Evolutionary conservation across 2,113 vertebrate species (phyloP), one percentile per base, ranked within the genome.

Genomic region (Oncorhynchus keta): DNA sequence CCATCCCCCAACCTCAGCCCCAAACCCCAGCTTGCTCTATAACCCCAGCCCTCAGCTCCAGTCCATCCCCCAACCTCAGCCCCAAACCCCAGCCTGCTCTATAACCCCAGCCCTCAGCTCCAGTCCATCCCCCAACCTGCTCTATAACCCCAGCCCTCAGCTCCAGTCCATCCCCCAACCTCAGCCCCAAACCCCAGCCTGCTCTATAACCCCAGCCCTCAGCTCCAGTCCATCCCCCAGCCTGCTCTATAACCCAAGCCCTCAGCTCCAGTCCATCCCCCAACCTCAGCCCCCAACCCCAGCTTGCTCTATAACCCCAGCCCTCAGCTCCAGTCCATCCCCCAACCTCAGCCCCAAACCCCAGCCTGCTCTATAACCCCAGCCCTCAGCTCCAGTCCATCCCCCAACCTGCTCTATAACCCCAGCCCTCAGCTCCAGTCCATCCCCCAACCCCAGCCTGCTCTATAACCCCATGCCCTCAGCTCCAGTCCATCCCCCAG

Each of bases 221-320:
- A 51, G 93, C 94, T 91, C 89, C 93, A 85, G 85, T 90, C 91
- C 32, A 24, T 69, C 49, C 78, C 35, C 35, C 35, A 72, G 72
- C 66, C 65, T 26, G 26, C 26, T 26, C 26, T 26, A 26, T 26
- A 26, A 26, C 26, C 26, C 26, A 1, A 26, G 26, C 26, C 26
- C 26, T 26, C 26, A 26, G 26, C 26, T 26, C 26, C 26, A 26
- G 26, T 26, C 26, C 26, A 26, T 26, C 26, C 26, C 26, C 35
- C 35, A 72, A 74, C 66, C 80, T 87, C 91, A 83, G 70, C 45
- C 65, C 62, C n/a, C n/a, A 83, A 88, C 35, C 35, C 35, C 32
- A 35, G 93, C 88, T 93, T 85, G 85, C 89, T 90, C 28, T 32
- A 32, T 32, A 32, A 68, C 32, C 78, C 64, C 39, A 35, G 32